Percentiles rank a stretch among this genome's conserved stretches.
These are phyloP conservation scores for Dipodomys stephensi DNA, from an alignment of 2,113 vertebrate genomes.

Conservation along the genomic window DNA sequence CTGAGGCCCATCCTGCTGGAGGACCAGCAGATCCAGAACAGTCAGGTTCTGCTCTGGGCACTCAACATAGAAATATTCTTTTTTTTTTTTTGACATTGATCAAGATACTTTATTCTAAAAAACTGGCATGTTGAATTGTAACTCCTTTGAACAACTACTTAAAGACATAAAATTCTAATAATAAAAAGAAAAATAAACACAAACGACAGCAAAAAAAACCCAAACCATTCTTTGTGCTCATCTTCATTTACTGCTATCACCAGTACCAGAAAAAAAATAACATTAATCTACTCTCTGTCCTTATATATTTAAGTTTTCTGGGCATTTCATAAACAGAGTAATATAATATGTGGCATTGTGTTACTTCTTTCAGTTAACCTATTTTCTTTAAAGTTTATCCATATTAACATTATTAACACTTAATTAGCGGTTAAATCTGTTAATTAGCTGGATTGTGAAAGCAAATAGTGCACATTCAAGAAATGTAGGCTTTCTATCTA, in stretches of 20 bases:
- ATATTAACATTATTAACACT: not conserved
- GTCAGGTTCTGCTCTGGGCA: no score
- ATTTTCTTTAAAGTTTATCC: not conserved
- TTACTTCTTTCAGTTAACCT: conserved; percentile 33
- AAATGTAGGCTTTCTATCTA: not conserved
- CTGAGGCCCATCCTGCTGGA: no score
- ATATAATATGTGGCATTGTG: not conserved
- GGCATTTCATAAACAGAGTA: not conserved
- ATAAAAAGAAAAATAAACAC: no score
- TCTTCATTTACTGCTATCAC: not conserved
- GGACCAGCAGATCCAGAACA: no score
- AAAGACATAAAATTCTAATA: not conserved
- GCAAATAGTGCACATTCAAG: not conserved
- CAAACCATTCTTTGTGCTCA: not conserved
- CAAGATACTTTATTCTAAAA: no score
- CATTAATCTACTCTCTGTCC: no score
- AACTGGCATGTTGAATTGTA: no score
- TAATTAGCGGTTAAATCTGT: not conserved
- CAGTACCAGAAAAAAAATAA: not conserved
- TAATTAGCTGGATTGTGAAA: not conserved
- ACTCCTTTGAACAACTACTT: no score
- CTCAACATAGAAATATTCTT: no score
- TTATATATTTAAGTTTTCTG: conserved; percentile 3
- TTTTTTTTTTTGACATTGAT: no score
- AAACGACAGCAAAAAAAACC: not conserved